Conservation (phyloP, 2,888 invertebrate genomes). For the Torymus auratus region DNA sequence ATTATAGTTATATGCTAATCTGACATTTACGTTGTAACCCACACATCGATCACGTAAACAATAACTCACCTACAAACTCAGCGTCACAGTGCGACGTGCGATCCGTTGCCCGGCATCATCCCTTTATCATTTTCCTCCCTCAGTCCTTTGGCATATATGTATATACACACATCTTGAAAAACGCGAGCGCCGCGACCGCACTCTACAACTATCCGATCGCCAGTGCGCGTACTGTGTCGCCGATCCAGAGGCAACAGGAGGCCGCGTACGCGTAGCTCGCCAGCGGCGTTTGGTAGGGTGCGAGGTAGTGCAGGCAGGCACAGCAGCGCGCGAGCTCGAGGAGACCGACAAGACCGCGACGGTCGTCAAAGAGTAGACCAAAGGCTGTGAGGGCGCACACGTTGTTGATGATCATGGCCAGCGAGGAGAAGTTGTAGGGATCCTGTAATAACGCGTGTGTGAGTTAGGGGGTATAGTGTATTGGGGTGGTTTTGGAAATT, state of each 20-base stretch:
- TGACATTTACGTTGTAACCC: no score
- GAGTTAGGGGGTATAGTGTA: no score
- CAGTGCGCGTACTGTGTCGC: background rate
- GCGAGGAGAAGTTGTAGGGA: slow-evolving; percentile 80
- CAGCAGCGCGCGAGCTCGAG: slow-evolving; percentile 82
- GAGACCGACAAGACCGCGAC: slow-evolving; percentile 11
- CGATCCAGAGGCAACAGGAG: slow-evolving; percentile 51
- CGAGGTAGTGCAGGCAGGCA: slow-evolving; percentile 78
- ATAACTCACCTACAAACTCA: slow-evolving; percentile 25
- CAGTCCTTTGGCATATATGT: no score
- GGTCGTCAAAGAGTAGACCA: slow-evolving; percentile 84
- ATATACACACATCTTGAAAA: no score
- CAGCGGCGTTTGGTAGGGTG: slow-evolving; percentile 60
- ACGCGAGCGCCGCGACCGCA: no score
- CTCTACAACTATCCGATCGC: slow-evolving; percentile 10
- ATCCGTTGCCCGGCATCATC: slow-evolving; percentile 19
- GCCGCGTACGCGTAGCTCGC: slow-evolving; percentile 6
- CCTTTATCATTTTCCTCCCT: background rate
- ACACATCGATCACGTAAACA: background rate
- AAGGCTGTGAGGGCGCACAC: slow-evolving; percentile 83
- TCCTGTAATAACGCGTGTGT: slow-evolving; percentile 77
- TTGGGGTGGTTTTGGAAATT: no score
- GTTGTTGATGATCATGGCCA: slow-evolving; percentile 81
- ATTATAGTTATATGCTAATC: no score
- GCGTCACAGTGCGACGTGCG: background rate